A percentile compares a stretch with the other conserved stretches of the same genome.
These are phyloP conservation scores for Sussaba pulchella DNA, from an alignment of 2,888 invertebrate species.

Conservation along the genomic window DNA sequence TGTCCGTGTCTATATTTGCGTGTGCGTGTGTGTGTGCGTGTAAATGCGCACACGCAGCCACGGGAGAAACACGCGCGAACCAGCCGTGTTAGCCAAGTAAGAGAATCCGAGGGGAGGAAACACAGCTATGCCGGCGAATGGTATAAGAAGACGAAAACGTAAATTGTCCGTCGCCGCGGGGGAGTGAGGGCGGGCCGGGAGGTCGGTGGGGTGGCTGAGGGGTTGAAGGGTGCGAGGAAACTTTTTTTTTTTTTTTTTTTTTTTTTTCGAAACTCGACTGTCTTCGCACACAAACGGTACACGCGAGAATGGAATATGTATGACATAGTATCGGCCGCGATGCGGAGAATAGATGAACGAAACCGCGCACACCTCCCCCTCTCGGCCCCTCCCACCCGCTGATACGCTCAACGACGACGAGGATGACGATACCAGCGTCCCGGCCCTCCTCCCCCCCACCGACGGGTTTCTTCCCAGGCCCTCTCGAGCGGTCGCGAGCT, in stretches of 20 bases:
- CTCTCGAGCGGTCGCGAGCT: conserved; percentile 39
- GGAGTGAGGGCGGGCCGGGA: no score
- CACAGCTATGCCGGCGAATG: conserved; percentile 6
- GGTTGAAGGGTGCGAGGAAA: no score
- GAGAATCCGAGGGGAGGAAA: conserved; percentile 34
- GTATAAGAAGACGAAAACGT: conserved; percentile 38
- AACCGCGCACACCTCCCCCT: no score
- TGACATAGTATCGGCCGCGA: conserved; percentile 20
- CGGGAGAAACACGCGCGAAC: no score
- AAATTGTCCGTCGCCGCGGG: conserved; percentile 2
- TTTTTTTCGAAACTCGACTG: conserved; percentile 16
- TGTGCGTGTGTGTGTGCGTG: no score
- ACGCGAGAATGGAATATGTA: conserved; percentile 14
- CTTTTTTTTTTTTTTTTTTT: no score
- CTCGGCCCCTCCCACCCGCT: no score
- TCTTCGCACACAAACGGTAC: conserved; percentile 2
- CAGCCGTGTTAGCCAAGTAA: background rate
- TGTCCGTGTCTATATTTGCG: no score
- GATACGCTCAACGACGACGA: background rate
- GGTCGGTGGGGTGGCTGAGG: background rate
- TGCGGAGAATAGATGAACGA: conserved; percentile 16
- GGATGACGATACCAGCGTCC: conserved; percentile 22
- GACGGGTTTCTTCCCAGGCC: conserved; percentile 56
- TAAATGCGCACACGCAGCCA: background rate
- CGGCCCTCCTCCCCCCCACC: no score